A percentile compares a stretch with the other conserved stretches of the same genome.
phyloP scores from a whole-genome alignment of 2,888 invertebrate genomes.

The Drosophila prolongata region DNA sequence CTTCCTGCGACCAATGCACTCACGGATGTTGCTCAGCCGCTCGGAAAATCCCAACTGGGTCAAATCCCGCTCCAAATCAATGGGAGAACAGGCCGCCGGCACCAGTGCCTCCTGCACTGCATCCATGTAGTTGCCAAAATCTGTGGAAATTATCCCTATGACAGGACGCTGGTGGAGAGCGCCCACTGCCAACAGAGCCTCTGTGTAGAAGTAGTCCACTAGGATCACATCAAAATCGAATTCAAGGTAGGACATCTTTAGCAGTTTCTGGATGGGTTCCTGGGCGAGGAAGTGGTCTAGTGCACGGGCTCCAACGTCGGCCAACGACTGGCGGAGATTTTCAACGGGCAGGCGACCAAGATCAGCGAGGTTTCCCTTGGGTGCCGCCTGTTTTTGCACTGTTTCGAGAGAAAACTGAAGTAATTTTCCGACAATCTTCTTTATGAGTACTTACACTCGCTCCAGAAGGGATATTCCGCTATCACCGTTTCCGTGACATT shows the following conservation, averaged over 20 bases:
- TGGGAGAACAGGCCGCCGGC: slow-evolving; percentile 85
- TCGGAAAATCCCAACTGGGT: slow-evolving; percentile 84
- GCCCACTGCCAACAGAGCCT: slow-evolving; percentile 84
- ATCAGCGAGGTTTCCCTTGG: slow-evolving; percentile 59
- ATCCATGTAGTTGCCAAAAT: slow-evolving; percentile 84
- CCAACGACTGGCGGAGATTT: slow-evolving; percentile 73
- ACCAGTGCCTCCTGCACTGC: slow-evolving; percentile 84
- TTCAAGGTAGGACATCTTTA: slow-evolving; percentile 73
- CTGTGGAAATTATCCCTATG: slow-evolving; percentile 83
- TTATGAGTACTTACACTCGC: slow-evolving; percentile 67
- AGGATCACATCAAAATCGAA: slow-evolving; percentile 85
- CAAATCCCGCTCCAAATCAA: slow-evolving; percentile 81
- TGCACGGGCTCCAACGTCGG: slow-evolving; percentile 70
- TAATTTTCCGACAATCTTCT: no score
- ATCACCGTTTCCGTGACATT: slow-evolving; percentile 80
- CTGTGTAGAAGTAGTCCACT: slow-evolving; percentile 84
- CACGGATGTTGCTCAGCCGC: slow-evolving; percentile 85
- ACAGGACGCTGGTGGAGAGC: slow-evolving; percentile 83
- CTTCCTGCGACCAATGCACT: slow-evolving; percentile 77
- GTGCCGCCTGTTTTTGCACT: slow-evolving; percentile 68
- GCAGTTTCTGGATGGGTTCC: slow-evolving; percentile 57
- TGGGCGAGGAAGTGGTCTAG: slow-evolving; percentile 79
- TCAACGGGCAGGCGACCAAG: slow-evolving; percentile 54
- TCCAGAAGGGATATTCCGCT: slow-evolving; percentile 81
- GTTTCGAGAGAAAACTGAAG: not conserved